Evolutionary conservation across 2,797 vertebrate genomes (phyloP).

Genomic region (Catamblyrhynchus diadema): DNA sequence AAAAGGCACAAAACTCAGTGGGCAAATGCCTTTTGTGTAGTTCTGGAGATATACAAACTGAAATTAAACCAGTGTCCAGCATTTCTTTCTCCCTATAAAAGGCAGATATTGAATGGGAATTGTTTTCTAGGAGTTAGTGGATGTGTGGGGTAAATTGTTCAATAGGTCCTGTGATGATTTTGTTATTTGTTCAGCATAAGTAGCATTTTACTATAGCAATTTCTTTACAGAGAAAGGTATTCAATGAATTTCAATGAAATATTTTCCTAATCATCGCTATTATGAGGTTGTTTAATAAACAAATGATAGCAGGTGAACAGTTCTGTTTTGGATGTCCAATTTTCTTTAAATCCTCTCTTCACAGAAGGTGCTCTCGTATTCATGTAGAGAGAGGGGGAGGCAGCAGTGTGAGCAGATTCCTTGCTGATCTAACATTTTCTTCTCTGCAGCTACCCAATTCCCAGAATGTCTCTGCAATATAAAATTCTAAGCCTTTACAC

Average conservation of each 20-base stretch:
- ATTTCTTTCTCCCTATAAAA: neutral
- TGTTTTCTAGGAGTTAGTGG: neutral
- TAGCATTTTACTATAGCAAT: neutral
- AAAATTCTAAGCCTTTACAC: neutral
- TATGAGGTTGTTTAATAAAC: neutral
- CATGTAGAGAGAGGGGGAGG: neutral
- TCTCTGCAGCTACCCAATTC: neutral
- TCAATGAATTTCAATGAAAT: neutral
- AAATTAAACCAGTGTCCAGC: neutral
- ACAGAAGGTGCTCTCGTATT: neutral
- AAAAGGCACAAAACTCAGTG: neutral
- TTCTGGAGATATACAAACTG: neutral
- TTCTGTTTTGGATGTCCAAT: neutral
- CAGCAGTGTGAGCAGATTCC: neutral
- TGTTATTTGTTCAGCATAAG: neutral
- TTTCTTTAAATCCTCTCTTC: neutral
- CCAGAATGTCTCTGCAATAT: neutral
- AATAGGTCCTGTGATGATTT: neutral
- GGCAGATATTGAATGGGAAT: neutral
- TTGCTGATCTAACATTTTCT: constrained; percentile 4
- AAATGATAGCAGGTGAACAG: neutral
- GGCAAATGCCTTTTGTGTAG: neutral
- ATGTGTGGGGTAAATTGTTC: neutral
- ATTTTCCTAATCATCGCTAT: neutral
- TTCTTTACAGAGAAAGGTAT: neutral